Evolutionary conservation across 2,888 invertebrate species (phyloP).

Genomic region (Nyleta sp.): DNA sequence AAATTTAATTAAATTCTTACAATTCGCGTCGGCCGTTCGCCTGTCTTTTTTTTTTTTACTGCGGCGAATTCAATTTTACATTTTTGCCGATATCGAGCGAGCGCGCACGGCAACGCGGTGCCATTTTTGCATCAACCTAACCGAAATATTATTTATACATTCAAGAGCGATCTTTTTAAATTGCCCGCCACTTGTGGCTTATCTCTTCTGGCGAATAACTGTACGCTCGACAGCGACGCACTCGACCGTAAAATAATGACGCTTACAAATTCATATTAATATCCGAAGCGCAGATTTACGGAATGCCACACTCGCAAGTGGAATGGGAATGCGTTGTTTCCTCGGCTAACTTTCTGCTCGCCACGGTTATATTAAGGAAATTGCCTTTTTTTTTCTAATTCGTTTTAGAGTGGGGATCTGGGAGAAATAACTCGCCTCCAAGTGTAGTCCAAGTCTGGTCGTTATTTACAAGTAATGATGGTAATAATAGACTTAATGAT

Average conservation of each 20-base stretch:
- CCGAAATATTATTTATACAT: constrained; percentile 50
- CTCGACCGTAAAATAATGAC: constrained; percentile 62
- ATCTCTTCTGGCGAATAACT: constrained; percentile 59
- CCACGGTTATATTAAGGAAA: constrained; percentile 28
- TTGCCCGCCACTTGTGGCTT: constrained; percentile 29
- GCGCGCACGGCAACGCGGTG: background rate
- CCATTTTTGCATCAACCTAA: constrained; percentile 10
- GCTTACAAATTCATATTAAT: constrained; percentile 59
- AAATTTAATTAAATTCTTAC: constrained; percentile 58
- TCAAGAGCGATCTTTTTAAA: constrained; percentile 39
- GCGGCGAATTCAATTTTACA: background rate
- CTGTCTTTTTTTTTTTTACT: constrained; percentile 5
- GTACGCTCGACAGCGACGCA: constrained; percentile 45
- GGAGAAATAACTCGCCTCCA: too few relatives aligned
- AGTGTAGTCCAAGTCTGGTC: too few relatives aligned
- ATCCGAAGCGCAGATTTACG: constrained; percentile 49
- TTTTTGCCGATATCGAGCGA: background rate
- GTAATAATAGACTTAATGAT: too few relatives aligned
- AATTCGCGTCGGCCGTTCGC: constrained; percentile 17
- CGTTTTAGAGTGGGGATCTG: too few relatives aligned
- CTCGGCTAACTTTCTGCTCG: constrained; percentile 8
- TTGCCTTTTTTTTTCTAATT: background rate
- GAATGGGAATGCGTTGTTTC: constrained; percentile 26
- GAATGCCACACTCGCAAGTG: constrained; percentile 46
- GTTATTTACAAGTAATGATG: too few relatives aligned